Evolutionary conservation across 2,113 vertebrate genomes (phyloP).

Genomic region (Campylorhamphus procurvoides): DNA sequence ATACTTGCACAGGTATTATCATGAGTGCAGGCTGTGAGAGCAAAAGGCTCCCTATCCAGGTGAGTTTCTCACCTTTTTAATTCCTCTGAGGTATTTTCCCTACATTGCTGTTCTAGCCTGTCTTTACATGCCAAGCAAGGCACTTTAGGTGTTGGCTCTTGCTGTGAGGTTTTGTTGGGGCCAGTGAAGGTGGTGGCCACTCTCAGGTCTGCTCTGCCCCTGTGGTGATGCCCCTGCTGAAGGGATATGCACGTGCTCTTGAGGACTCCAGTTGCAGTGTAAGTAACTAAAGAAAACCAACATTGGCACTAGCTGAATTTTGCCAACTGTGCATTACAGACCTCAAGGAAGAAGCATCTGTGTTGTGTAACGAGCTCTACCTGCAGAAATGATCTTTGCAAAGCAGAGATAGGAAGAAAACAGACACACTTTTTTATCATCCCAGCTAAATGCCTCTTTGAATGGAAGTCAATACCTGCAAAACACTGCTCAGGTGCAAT

Average conservation of each 20-base stretch:
- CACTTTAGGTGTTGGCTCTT: neutral
- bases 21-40: neutral
- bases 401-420: neutral
- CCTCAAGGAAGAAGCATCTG: neutral
- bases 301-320: neutral
- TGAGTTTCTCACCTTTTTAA: neutral
- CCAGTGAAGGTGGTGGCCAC: neutral
- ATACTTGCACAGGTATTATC: neutral
- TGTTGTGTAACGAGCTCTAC: neutral
- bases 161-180: neutral
- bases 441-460: neutral
- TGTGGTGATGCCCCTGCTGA: neutral
- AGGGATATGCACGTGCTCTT: neutral
- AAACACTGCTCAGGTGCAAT: neutral
- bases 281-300: neutral
- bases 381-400: neutral
- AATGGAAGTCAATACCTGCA: neutral
- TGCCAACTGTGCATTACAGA: neutral
- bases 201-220: neutral
- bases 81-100: neutral
- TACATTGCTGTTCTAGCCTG: neutral
- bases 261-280: neutral
- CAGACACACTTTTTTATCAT: fast-evolving
- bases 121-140: neutral
- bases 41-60: neutral